Conservation (phyloP, 1,140 invertebrate species). For the Whitmania pigra region DNA sequence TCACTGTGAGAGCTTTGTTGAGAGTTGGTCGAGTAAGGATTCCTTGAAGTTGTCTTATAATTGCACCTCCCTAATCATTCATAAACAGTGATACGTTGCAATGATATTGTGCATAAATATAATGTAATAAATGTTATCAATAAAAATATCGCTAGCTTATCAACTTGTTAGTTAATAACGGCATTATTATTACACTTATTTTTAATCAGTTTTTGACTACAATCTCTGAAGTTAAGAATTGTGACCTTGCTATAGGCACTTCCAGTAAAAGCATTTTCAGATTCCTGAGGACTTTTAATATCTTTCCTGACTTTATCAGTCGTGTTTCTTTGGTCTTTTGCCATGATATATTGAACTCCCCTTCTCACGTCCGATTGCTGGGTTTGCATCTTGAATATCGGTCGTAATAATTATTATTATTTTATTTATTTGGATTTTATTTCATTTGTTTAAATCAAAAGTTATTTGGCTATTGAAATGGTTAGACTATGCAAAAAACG, state of each 20-base stretch:
- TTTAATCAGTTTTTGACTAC: not conserved
- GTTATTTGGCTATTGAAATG: not conserved
- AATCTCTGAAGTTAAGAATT: not conserved
- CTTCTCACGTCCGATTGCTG: constrained; percentile 10
- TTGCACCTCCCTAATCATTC: constrained; percentile 4
- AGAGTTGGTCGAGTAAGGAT: not conserved
- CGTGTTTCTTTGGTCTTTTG: constrained; percentile 15
- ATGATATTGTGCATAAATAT: too few relatives aligned
- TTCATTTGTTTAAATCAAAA: not conserved
- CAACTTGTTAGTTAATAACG: not conserved
- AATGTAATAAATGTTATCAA: too few relatives aligned
- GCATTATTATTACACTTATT: not conserved
- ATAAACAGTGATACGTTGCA: not conserved
- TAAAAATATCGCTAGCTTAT: too few relatives aligned
- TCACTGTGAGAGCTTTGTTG: constrained; percentile 5
- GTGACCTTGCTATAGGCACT: constrained; percentile 12
- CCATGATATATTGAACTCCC: constrained; percentile 3
- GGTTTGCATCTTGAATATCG: not conserved
- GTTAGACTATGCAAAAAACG: too few relatives aligned
- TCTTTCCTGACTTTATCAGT: constrained; percentile 8
- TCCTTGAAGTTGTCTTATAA: constrained; percentile 8
- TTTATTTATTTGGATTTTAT: not conserved
- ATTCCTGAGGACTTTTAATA: constrained; percentile 1
- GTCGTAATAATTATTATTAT: too few relatives aligned
- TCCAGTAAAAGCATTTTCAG: constrained; percentile 3